Evolutionary conservation across 2,888 invertebrate species (phyloP), one percentile per base, ranked within the genome.

Genomic region (Cryptus viduatorius): DNA sequence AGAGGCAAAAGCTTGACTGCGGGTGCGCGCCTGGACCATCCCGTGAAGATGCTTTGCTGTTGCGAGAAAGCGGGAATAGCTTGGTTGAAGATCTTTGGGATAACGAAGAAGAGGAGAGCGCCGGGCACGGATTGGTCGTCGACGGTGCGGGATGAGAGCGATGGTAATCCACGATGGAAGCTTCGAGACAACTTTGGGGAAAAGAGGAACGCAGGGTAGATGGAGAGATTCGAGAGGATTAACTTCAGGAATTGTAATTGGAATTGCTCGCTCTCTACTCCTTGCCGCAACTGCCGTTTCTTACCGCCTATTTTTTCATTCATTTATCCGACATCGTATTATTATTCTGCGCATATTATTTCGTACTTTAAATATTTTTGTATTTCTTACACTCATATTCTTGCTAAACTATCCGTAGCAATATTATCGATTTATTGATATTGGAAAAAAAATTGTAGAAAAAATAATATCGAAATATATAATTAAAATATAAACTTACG

Each of bases 401-500:
- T 24, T 10, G 12, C 10, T 56, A 56, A 24, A 56, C 10, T 1
- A 53, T 24, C 0, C 3, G 16, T 24, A 12, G 10, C 10, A 19
- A 53, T 1, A 53, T 19, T 37, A 37, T 37, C 37, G 37, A 37
- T 37, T 37, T 4, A 37, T 37, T 37, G 5, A 37, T 37, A 0
- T 37, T 4, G 37, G 4, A 4, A 37, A 2, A 37, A 7, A 37
- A 7, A 7, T 37, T 0, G 4, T 37, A 5, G 4, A 37, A 7
- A 7, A 37, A 19, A 2, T 10, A 3, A 53, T 53, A 53, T 24
- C 10, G 16, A 53, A 19, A 24, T 46, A 46, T 65, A 67, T 48
- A 8, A n/a, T 7, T 42, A 12, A 71, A 7, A 37, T 37, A 37
- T 37, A 24, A 24, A 90, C 93, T 94, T 93, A 96, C 96, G 94